Conservation (phyloP, 2,888 invertebrate species). For the Tipula unca region DNA sequence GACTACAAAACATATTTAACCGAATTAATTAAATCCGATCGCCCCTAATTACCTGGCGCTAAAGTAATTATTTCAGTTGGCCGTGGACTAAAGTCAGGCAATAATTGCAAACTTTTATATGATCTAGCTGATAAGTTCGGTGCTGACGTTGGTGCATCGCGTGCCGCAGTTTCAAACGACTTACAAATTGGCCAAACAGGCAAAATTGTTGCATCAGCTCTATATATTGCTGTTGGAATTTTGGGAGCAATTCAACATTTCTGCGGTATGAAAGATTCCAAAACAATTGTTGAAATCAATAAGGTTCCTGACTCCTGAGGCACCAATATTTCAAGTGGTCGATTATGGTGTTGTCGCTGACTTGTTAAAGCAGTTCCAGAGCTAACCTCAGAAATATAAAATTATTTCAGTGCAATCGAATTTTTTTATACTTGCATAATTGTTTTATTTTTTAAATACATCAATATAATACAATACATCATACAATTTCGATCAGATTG, state of each 20-base stretch:
- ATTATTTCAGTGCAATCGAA: background rate
- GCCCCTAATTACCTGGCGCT: slow-evolving; percentile 90
- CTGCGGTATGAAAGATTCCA: slow-evolving; percentile 99
- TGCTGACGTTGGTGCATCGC: slow-evolving; percentile 96
- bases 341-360: slow-evolving; percentile 93
- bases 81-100: slow-evolving; percentile 95
- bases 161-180: slow-evolving; percentile 97
- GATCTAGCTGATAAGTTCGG: slow-evolving; percentile 93
- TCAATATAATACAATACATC: background rate
- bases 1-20: slow-evolving; percentile 63
- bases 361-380: slow-evolving; percentile 94
- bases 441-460: too few relatives aligned
- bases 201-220: slow-evolving; percentile 96
- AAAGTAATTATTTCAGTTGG: slow-evolving; percentile 85
- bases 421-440: too few relatives aligned
- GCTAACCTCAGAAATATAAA: slow-evolving; percentile 70
- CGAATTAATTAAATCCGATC: slow-evolving; percentile 81
- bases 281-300: slow-evolving; percentile 98
- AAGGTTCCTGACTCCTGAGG: slow-evolving; percentile 99
- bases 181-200: slow-evolving; percentile 99
- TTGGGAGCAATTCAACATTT: slow-evolving; percentile 99
- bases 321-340: slow-evolving; percentile 94
- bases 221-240: slow-evolving; percentile 97
- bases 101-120: slow-evolving; percentile 94
- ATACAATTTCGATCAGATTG: background rate